Evolutionary conservation across 2,113 vertebrate species (phyloP), one percentile per base, ranked within the genome.

Genomic region (Strix uralensis): DNA sequence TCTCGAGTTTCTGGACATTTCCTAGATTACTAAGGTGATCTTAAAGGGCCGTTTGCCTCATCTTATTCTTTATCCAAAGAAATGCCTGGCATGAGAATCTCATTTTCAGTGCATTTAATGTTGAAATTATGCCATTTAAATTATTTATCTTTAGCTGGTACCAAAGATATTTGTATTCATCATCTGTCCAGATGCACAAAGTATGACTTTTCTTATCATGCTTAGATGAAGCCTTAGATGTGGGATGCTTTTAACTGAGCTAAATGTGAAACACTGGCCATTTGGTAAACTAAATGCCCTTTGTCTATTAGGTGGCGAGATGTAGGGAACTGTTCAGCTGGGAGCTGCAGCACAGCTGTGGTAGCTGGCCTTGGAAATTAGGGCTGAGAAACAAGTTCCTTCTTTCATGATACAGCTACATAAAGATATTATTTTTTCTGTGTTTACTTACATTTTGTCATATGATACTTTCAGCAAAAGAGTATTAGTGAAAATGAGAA

Each of bases 301-400:
- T 93, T 97, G 85, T 95, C 21, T 92, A 1, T 70, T 47, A 47
- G 86, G 75, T 92, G 63, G 79, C 30, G 82, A 88, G 63, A 42
- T 83, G 54, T 3, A 26, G 78, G 88, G 95, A 88, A 58, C 88
- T 65, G 73, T 81, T 95, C 86, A 86, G 82, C 95, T 92, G 88
- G 67, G 77, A 91, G 83, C 86, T 91, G 69, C 70, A 59, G 74
- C 62, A 59, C 87, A 94, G 95, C 94, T 96, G 92, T 94, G 78
- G 62, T 63, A 22, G 72, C 62, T 90, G 73, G 52, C 87, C 73
- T 89, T 55, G 62, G 70, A 72, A 85, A 65, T 59, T 4, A 36
- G 46, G 34, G 49, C 87, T 79, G 58, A 69, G 70, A 59, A 94
- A 94, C 90, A 95, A 97, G 46, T 91, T 87, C 66, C 49, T 95